Conservation (phyloP, 1,140 invertebrate genomes). For the Aphidius ervi region DNA sequence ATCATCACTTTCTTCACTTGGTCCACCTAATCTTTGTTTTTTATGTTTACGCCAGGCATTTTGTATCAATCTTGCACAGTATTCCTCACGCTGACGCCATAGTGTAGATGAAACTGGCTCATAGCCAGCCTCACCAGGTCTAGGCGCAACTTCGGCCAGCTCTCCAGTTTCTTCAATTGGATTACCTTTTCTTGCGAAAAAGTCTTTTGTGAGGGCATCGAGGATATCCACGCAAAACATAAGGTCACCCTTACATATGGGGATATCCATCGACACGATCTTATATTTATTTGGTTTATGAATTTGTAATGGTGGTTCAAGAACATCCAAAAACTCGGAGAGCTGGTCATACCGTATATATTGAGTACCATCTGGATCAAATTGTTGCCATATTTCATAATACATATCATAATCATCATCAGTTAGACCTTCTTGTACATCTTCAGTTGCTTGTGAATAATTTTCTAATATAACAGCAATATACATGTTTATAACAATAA, state of each 20-base stretch:
- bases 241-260: conserved; percentile 93
- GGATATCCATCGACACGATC: conserved; percentile 97
- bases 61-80: conserved; percentile 92
- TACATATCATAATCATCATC: conserved; percentile 99
- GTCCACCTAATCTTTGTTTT: conserved; percentile 58
- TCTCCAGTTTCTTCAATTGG: conserved; percentile 86
- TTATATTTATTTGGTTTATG: conserved; percentile 99
- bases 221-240: conserved; percentile 98
- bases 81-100: conserved; percentile 92
- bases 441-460: conserved; percentile 93
- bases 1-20: conserved; percentile 51
- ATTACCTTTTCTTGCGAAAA: conserved; percentile 92
- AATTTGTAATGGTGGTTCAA: conserved; percentile 90
- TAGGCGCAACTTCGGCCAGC: conserved; percentile 68
- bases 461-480: conserved; percentile 99
- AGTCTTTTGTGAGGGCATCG: conserved; percentile 93
- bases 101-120: conserved; percentile 89
- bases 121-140: conserved; percentile 82
- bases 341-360: conserved; percentile 92
- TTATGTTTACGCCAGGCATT: conserved; percentile 88
- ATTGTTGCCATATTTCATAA: conserved; percentile 98
- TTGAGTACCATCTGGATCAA: conserved; percentile 95
- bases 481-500: conserved; percentile 99
- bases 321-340: conserved; percentile 90
- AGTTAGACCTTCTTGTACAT: conserved; percentile 96